Percentiles rank a stretch among this genome's conserved stretches.
Conservation (phyloP, 2,888 invertebrate genomes). For the Junonia oenone region DNA sequence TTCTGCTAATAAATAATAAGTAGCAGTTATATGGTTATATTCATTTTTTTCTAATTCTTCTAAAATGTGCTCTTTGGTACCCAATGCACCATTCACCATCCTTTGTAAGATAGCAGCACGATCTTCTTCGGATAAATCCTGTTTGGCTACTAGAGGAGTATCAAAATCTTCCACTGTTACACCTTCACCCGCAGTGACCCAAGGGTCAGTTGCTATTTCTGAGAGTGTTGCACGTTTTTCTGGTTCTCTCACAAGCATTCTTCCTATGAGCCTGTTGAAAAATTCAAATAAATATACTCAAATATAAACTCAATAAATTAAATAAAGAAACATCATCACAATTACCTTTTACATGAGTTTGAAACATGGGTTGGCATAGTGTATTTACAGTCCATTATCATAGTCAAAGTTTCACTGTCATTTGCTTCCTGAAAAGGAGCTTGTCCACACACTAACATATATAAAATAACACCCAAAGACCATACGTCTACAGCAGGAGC, state of each 20-base stretch:
- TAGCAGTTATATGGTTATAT: conserved; percentile 99
- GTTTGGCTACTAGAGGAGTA: conserved; percentile 91
- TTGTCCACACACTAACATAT: conserved; percentile 98
- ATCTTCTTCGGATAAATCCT: conserved; percentile 94
- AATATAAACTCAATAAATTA: not conserved
- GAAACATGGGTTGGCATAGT: conserved; percentile 94
- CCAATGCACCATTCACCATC: conserved; percentile 97
- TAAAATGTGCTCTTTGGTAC: conserved; percentile 94
- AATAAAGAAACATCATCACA: not conserved
- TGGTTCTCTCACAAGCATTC: conserved; percentile 96
- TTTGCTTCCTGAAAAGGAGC: conserved; percentile 99
- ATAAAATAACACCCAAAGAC: conserved; percentile 98
- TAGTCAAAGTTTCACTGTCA: conserved; percentile 98
- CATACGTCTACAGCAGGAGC: conserved; percentile 99
- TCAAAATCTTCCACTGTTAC: conserved; percentile 79
- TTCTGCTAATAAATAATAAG: conserved; percentile 97
- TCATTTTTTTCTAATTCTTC: conserved; percentile 96
- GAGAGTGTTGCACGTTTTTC: conserved; percentile 92
- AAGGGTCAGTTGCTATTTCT: conserved; percentile 92
- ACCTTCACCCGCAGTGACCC: conserved; percentile 84
- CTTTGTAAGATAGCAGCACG: conserved; percentile 94
- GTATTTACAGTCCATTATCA: conserved; percentile 99
- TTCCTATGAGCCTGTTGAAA: conserved; percentile 86
- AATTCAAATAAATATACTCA: not conserved
- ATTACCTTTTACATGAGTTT: conserved; percentile 87